Base-by-base conservation (phyloP, 1,140 invertebrate species). In the Hylyphantes graminicola region DNA sequence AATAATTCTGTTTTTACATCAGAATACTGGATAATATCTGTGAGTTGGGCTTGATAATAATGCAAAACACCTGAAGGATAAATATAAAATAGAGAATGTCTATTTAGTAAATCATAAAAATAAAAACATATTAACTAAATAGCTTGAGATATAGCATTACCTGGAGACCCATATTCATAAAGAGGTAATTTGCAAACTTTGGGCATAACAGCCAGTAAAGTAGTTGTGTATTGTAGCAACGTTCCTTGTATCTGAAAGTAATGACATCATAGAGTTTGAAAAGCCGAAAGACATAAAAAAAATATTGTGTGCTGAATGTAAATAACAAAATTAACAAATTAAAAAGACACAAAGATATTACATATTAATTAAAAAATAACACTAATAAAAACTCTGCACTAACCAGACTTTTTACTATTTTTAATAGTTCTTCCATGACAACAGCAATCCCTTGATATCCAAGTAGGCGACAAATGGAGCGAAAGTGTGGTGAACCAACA, bases 361-460 rank as follows among this genome's bases (percentile, higher is more conserved):
- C n/a, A 59, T 7, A 59, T 59, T 13, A 9, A n/a, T 59, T 59
- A n/a, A 59, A 12, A 59, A 59, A 9, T 4, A 13, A 72, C n/a
- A n/a, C n/a, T n/a, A n/a, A 75, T 59, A 13, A 63, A 19, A 8
- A 50, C 51, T 10, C 4, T 50, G 15, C 13, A 48, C 12, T 17
- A 51, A 91, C 90, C 87, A 98, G 89, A 9, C 94, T 94, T 88
- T 97, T 95, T 0, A 98, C 96, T 85, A 98, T 96, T 88, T 97
- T 97, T 11, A 99, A 90, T 9, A 99, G 92, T 89, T 99, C 98
- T 87, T 98, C 96, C 92, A 99, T 97, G 51, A 99, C 97, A 7
- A 99, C 97, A 13, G 98, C 97, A 86, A 99, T 98, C 0, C 98
- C 98, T 91, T 99, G 97, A 90, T 99, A 99, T 19, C 98, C 98